Percentiles rank a stretch among this genome's conserved stretches.
Evolutionary conservation across 2,797 vertebrate genomes (phyloP).

Genomic region (Gypaetus barbatus): DNA sequence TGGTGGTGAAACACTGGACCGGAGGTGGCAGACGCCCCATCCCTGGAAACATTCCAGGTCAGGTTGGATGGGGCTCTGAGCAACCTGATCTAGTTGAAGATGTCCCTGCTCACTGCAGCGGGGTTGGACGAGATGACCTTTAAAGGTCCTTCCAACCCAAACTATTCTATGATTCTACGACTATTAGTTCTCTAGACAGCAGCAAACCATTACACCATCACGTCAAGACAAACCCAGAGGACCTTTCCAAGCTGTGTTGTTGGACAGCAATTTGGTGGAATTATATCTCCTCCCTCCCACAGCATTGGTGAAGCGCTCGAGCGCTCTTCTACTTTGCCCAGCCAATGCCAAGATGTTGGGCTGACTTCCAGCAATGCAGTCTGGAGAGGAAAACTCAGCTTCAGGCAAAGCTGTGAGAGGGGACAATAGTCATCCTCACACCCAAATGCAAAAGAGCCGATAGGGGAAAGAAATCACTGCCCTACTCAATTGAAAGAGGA

Average conservation of each 20-base stretch:
- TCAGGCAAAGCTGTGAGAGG: neutral
- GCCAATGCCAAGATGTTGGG: neutral
- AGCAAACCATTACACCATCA: neutral
- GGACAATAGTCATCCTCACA: neutral
- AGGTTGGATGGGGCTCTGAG: rapidly evolving
- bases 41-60: neutral
- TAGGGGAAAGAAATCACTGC: neutral
- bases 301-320: rapidly evolving
- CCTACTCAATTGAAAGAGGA: neutral
- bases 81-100: neutral
- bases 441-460: neutral
- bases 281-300: neutral
- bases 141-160: neutral
- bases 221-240: neutral
- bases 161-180: neutral
- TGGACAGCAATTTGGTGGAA: neutral
- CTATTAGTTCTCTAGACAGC: neutral
- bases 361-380: neutral
- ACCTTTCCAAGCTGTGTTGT: neutral
- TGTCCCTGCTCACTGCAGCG: rapidly evolving
- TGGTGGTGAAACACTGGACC: neutral
- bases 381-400: neutral
- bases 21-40: neutral
- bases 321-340: neutral
- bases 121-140: neutral